These are phyloP conservation scores for Eurytoma californica DNA, from an alignment of 2,888 invertebrate genomes.

Conservation along the genomic window DNA sequence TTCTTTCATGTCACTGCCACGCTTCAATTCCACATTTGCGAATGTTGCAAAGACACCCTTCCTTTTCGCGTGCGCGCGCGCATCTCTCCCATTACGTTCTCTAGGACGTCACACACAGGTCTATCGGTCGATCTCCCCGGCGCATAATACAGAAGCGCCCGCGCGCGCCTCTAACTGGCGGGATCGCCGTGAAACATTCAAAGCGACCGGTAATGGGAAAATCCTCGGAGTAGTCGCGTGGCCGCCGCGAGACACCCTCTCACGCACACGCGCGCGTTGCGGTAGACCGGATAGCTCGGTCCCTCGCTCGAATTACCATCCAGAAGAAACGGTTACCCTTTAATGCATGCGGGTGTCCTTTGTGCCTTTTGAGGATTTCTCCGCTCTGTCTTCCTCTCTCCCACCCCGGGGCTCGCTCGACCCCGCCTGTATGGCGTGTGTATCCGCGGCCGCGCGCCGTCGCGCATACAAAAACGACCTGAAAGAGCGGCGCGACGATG, in stretches of 20 bases:
- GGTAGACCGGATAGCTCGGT: conserved; percentile 46
- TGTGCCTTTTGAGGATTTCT: conserved; percentile 71
- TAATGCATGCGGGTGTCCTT: conserved; percentile 69
- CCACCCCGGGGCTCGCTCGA: conserved; percentile 24
- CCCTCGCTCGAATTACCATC: conserved; percentile 50
- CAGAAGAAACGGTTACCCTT: conserved; percentile 43
- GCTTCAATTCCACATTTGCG: no score
- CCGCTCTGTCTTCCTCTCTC: conserved; percentile 55
- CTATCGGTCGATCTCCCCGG: conserved; percentile 8
- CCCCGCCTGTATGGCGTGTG: background rate
- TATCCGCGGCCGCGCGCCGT: conserved; percentile 39
- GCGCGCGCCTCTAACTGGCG: conserved; percentile 12
- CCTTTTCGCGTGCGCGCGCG: background rate
- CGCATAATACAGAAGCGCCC: background rate
- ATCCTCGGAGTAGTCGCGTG: conserved; percentile 61
- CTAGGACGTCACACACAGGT: background rate
- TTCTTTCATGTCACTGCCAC: no score
- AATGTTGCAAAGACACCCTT: no score
- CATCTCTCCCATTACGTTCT: background rate
- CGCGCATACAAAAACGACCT: conserved; percentile 36
- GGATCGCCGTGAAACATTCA: conserved; percentile 59
- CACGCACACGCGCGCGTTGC: conserved; percentile 8
- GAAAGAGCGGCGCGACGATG: conserved; percentile 1
- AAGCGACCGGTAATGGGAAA: conserved; percentile 60
- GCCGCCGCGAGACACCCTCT: conserved; percentile 41